Evolutionary conservation across 2,888 invertebrate species (phyloP), one percentile per base, ranked within the genome.

Genomic region (Choreutis nemorana): DNA sequence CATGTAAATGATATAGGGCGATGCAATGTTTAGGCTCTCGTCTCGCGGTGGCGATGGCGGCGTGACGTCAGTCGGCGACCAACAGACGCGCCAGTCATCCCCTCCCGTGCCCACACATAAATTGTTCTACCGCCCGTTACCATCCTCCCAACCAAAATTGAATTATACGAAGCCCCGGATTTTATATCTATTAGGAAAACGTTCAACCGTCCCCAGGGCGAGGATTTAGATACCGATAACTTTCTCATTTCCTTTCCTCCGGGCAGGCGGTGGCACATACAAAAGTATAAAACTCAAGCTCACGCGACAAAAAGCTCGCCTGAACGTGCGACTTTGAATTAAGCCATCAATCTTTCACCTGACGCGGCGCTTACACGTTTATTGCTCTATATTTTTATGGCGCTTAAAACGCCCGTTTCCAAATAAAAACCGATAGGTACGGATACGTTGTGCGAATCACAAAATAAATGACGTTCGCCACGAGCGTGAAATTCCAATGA

Each of bases 221-320:
- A 58, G 65, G 72, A 66, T 73, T 73, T 68, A 64, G 68, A 64
- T 61, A 64, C 59, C 62, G 73, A 72, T 73, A 75, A 73, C 70
- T 68, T 75, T 70, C 67, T 68, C 72, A 73, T 73, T 75, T 77
- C 75, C 75, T 73, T 75, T 77, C 75, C 75, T 68, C 39, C 56
- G 58, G 59, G 52, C 54, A 55, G n/a, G 49, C 48, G 49, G 47
- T 45, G 43, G 46, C 58, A 58, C 57, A 35, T 55, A 50, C 51
- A 49, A 54, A 50, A 49, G 46, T 57, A 58, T 57, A 58, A 57
- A 59, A 58, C 50, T 48, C 42, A 35, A 39, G 48, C 50, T 53
- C 46, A 40, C 30, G 44, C 44, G 54, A 55, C 54, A 52, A 53
- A 59, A 58, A 45, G 35, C 39, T 41, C 46, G 44, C 31, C 36